Conservation (phyloP, 2,113 vertebrate genomes). For the Melozone crissalis region DNA sequence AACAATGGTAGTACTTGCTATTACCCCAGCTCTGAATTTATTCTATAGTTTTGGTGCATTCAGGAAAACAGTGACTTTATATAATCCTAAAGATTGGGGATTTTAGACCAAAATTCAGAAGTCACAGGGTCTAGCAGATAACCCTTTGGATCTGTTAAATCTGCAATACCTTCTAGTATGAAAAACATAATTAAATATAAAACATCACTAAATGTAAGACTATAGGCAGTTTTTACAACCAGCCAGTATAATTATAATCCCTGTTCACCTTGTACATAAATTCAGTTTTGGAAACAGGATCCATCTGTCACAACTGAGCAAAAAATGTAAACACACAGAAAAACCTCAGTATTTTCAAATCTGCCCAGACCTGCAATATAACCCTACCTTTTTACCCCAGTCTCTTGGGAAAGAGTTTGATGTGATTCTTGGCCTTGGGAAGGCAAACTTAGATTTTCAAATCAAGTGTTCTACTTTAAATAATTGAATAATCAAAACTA, state of each 20-base stretch:
- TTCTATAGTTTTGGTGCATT: background rate
- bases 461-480: background rate
- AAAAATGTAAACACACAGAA: background rate
- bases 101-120: background rate
- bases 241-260: background rate
- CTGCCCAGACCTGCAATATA: background rate
- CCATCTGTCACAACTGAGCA: background rate
- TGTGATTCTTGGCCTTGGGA: background rate
- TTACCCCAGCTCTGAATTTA: background rate
- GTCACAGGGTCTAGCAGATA: background rate
- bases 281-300: background rate
- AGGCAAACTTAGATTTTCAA: background rate
- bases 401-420: background rate
- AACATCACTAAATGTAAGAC: background rate
- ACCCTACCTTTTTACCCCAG: background rate
- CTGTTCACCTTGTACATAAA: background rate
- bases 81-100: background rate
- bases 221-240: background rate
- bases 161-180: background rate
- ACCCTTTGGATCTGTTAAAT: background rate
- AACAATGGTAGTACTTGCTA: background rate
- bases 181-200: background rate
- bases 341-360: background rate
- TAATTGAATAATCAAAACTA: background rate
- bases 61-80: background rate